Evolutionary conservation across 2,888 invertebrate species (phyloP), one percentile per base, ranked within the genome.

Genomic region (Deilephila elpenor): DNA sequence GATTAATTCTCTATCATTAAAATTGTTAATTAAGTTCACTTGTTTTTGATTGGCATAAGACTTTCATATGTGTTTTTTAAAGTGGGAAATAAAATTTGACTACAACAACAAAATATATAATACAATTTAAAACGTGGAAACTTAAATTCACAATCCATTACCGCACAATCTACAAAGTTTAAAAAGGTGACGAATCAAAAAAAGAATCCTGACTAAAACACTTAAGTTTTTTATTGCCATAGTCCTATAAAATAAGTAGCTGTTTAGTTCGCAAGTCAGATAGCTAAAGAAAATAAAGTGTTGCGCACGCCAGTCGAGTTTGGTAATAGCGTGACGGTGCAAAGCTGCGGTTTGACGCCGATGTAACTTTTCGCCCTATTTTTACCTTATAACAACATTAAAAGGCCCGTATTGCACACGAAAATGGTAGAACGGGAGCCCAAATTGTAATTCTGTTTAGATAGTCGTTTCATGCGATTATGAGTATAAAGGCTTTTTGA

Each of bases 281-380:
- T 83, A 82, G 75, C 78, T 79, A 83, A 85, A 82, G 78, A 83
- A 85, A 86, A 79, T 80, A 83, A 83, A 83, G 83, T 74, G 75
- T 82, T 82, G 80, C 56, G 56, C 79, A 79, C 80, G 82, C 85
- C 79, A 80, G 78, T 80, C 71, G 82, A 79, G 80, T 83, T 84
- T 75, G 75, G 78, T 75, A 78, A 81, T 85, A 71, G 84, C 86
- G 84, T 85, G 86, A 84, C 81, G 81, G 51, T 77, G 78, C 78
- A 78, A 79, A 80, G 76, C 83, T 81, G 81, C 76, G 82, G 83
- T 80, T 78, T 78, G 76, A 71, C 74, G 77, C 77, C 67, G 78
- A 78, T 85, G 77, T 80, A 84, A 83, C 82, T 83, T 83, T 83
- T 80, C 77, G 80, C 80, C 77, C 81, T 81, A 76, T 83, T 83